Base-by-base conservation (phyloP, 2,797 vertebrate species). In the Cossypha caffra region DNA sequence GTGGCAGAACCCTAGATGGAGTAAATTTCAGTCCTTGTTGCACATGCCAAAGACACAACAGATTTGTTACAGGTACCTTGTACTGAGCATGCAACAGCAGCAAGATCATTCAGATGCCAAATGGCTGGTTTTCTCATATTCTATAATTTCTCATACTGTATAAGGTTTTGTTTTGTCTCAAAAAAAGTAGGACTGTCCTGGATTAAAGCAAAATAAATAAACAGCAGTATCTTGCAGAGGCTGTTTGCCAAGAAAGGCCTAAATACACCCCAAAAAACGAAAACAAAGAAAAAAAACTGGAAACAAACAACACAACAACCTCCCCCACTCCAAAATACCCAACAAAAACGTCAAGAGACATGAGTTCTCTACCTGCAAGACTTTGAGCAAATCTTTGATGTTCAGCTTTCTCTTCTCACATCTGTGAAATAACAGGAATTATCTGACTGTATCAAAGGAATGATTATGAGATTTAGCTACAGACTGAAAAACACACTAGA, bases 311-410 rank as follows among this genome's bases (percentile, higher is more conserved):
- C 17, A 45, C 5, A 28, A 23, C 6, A 42, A 13, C 9, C 1
- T 2, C 2, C 8, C 9, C 11, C 10, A 28, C 28, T 13, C 4
- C 50, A 45, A 58, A 83, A 77, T 11, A 51, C 6, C 5, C 24
- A 23, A 12, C 5, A 29, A 29, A 57, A 58, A 0, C 0, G 5
- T 5, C n/a, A 42, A 21, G 3, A 50, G 3, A 51, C 14, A 20
- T 1, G 0, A 1, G 8, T 55, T 64, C 7, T 61, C 38, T 64
- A 25, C 24, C 33, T 52, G 10, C 4, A 59, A 52, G 11, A n/a
- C 29, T 75, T 52, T 14, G 9, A 61, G 20, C 1, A 81, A 59
- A 26, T 51, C 13, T 61, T 61, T 42, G 23, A n/a, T 37, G 5
- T 24, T 81, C 58, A 63, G 2, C 21, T 72, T 88, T 67, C 8